Percentiles rank a stretch among this genome's conserved stretches.
Conservation (phyloP, 2,113 vertebrate species). For the Dolichotis patagonum region DNA sequence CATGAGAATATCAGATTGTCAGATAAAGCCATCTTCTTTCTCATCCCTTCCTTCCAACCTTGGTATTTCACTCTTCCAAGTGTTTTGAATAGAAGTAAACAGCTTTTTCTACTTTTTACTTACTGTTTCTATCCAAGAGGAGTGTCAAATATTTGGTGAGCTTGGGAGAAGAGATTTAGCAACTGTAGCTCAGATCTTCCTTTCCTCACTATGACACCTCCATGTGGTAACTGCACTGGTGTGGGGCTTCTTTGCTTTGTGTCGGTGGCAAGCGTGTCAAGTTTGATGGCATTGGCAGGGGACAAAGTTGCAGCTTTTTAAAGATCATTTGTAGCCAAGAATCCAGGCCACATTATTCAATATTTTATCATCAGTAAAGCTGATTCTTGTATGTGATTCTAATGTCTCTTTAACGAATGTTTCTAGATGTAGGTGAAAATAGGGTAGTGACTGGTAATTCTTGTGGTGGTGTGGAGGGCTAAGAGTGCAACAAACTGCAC, state of each 20-base stretch:
- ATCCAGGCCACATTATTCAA: background rate
- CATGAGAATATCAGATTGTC: background rate
- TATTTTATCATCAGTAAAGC: background rate
- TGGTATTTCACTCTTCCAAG: background rate
- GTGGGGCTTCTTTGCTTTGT: background rate
- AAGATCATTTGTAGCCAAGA: background rate
- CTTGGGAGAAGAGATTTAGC: background rate
- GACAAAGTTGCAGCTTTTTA: background rate
- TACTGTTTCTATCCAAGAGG: slow-evolving; percentile 2
- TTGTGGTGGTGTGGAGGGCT: background rate
- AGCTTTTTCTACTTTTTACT: background rate
- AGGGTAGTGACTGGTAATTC: background rate
- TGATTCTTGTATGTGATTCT: background rate
- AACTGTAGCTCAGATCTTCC: background rate
- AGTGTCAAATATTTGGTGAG: background rate
- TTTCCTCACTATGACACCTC: background rate
- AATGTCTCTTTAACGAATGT: background rate
- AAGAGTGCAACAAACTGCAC: background rate
- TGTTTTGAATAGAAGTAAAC: background rate
- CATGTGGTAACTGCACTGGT: background rate
- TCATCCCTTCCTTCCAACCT: background rate
- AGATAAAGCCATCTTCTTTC: background rate
- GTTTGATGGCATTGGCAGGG: background rate
- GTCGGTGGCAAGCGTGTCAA: background rate
- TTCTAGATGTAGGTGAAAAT: background rate